Conservation (phyloP, 2,888 invertebrate species). For the Sabellastarte sp. region DNA sequence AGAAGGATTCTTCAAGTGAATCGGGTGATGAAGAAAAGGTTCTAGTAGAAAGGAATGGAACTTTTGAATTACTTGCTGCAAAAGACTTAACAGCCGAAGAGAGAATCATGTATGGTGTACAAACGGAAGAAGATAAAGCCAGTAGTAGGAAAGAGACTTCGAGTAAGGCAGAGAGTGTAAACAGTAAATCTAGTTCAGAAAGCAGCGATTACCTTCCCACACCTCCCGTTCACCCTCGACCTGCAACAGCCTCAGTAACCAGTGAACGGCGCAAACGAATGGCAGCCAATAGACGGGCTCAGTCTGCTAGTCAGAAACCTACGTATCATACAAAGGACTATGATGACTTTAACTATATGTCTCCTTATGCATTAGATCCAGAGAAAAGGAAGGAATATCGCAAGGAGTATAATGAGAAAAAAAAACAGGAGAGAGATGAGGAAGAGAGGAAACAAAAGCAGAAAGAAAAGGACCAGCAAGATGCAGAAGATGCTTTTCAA, state of each 20-base stretch:
- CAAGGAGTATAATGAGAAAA: slow-evolving; percentile 14
- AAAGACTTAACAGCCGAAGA: slow-evolving; percentile 44
- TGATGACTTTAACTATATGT: slow-evolving; percentile 38
- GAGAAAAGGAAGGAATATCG: slow-evolving; percentile 30
- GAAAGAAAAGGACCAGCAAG: slow-evolving; percentile 28
- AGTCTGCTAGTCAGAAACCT: slow-evolving; percentile 33
- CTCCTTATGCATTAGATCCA: slow-evolving; percentile 48
- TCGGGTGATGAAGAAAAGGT: slow-evolving; percentile 37
- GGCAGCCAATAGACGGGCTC: slow-evolving; percentile 35
- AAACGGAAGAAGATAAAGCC: neutral
- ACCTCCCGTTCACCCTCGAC: slow-evolving; percentile 42
- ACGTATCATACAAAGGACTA: slow-evolving; percentile 13
- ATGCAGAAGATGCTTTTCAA: slow-evolving; percentile 13
- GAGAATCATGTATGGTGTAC: slow-evolving; percentile 20
- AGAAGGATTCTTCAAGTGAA: slow-evolving; percentile 2
- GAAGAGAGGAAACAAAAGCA: slow-evolving; percentile 36
- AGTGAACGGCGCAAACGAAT: slow-evolving; percentile 8
- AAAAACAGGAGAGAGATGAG: slow-evolving; percentile 30
- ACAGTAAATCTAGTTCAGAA: neutral
- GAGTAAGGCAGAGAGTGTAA: neutral
- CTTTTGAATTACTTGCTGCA: slow-evolving; percentile 47
- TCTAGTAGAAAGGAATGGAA: slow-evolving; percentile 51
- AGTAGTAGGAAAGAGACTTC: too few relatives aligned
- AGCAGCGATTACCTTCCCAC: slow-evolving; percentile 6
- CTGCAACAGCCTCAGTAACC: slow-evolving; percentile 35